Base-by-base conservation (phyloP, 1,140 invertebrate species). In the Hypsibius dujardini region DNA sequence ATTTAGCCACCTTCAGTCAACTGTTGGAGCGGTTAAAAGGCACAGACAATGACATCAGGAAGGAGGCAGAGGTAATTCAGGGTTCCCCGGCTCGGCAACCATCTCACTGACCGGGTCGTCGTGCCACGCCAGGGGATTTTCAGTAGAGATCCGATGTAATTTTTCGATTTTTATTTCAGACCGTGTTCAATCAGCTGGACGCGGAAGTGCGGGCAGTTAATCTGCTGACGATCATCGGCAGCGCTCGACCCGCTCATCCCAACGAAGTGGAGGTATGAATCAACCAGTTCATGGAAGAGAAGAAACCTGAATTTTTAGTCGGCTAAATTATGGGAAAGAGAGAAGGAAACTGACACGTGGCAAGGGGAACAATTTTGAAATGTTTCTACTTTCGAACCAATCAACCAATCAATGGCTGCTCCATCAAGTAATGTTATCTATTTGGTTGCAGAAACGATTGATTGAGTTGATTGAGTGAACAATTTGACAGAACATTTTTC, bases 81-180 rank as follows among this genome's bases (percentile, higher is more conserved):
- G n/a, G n/a, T n/a, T n/a, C n/a, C n/a, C n/a, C n/a, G n/a, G n/a
- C n/a, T n/a, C n/a, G n/a, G n/a, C n/a, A n/a, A n/a, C n/a, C n/a
- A n/a, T n/a, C n/a, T n/a, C n/a, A n/a, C n/a, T n/a, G n/a, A n/a
- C n/a, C n/a, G n/a, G n/a, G n/a, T n/a, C n/a, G n/a, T n/a, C n/a
- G n/a, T n/a, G n/a, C n/a, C n/a, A n/a, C n/a, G n/a, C n/a, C n/a
- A n/a, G n/a, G n/a, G n/a, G n/a, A n/a, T n/a, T n/a, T n/a, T n/a
- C n/a, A n/a, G n/a, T n/a, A n/a, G n/a, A n/a, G n/a, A n/a, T n/a
- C n/a, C n/a, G n/a, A n/a, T n/a, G n/a, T n/a, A n/a, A n/a, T n/a
- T n/a, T n/a, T n/a, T n/a, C n/a, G 50, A n/a, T 56, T 56, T 56
- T 56, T 56, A 56, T 56, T 56, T 56, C 50, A 56, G 50, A n/a